Percentiles rank a stretch among this genome's conserved stretches.
phyloP scores from a whole-genome alignment of 2,888 invertebrate species.

The Brenthis ino region DNA sequence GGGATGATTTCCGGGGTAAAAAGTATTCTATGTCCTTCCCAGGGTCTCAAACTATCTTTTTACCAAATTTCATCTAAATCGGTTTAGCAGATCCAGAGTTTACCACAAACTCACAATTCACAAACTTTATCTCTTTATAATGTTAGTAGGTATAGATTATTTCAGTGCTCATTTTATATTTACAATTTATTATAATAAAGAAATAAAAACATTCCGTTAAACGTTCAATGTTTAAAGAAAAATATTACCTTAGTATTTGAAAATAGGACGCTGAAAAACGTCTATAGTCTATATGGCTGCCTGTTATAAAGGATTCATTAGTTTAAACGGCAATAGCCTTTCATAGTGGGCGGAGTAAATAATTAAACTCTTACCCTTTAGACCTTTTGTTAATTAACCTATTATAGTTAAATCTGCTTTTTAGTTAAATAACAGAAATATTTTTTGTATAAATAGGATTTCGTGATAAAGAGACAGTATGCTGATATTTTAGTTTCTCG shows the following conservation, averaged over 20 bases:
- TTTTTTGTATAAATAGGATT: neutral
- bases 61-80: too few relatives aligned
- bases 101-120: too few relatives aligned
- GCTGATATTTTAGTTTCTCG: conserved; percentile 2
- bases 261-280: conserved; percentile 12
- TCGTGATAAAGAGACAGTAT: neutral
- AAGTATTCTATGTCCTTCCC: too few relatives aligned
- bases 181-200: neutral
- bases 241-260: conserved; percentile 11
- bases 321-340: conserved; percentile 12
- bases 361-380: conserved; percentile 10
- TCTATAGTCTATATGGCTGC: conserved; percentile 4
- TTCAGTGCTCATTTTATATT: too few relatives aligned
- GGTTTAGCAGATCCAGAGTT: too few relatives aligned
- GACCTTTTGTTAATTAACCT: conserved; percentile 7
- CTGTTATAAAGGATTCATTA: conserved; percentile 20
- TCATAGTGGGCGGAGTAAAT: conserved; percentile 10
- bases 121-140: too few relatives aligned
- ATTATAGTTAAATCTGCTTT: neutral
- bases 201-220: neutral
- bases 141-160: too few relatives aligned
- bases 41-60: too few relatives aligned
- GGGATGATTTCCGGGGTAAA: too few relatives aligned
- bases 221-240: conserved; percentile 1
- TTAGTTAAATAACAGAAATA: conserved; percentile 1